Evolutionary conservation across 1,140 invertebrate genomes (phyloP).

Genomic region (Ruditapes philippinarum): DNA sequence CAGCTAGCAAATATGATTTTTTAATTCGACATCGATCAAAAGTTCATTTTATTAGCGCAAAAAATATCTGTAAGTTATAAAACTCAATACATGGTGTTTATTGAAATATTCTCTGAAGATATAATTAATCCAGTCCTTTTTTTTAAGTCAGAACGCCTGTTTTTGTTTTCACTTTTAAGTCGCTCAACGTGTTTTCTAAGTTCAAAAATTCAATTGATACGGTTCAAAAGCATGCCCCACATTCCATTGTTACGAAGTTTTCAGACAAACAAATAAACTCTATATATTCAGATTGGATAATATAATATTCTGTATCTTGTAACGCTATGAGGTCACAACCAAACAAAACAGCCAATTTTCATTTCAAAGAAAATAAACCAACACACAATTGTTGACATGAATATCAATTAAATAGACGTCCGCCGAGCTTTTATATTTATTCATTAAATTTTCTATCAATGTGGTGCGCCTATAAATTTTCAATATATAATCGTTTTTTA

Average conservation of each 20-base stretch:
- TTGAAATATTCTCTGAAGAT: no score
- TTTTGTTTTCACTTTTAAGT: no score
- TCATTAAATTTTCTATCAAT: slow-evolving; percentile 8
- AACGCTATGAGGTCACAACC: not conserved
- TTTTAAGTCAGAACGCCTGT: no score
- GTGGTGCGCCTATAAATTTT: not conserved
- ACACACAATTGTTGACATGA: not conserved
- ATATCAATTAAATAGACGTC: not conserved
- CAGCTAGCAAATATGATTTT: no score
- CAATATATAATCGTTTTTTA: not conserved
- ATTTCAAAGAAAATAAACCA: not conserved
- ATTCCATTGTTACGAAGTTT: not conserved
- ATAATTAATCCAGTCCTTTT: no score
- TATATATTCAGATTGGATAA: not conserved
- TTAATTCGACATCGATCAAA: no score
- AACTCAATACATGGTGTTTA: no score
- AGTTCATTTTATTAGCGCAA: no score
- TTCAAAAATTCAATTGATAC: no score
- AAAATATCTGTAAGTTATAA: no score
- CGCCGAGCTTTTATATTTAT: not conserved
- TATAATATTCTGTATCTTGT: not conserved
- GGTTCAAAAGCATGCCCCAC: not conserved
- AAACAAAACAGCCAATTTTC: not conserved
- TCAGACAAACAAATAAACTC: not conserved
- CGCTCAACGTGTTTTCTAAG: no score